Percentiles rank a stretch among this genome's conserved stretches.
phyloP scores from a whole-genome alignment of 2,113 vertebrate species.

The Trinectes maculatus region DNA sequence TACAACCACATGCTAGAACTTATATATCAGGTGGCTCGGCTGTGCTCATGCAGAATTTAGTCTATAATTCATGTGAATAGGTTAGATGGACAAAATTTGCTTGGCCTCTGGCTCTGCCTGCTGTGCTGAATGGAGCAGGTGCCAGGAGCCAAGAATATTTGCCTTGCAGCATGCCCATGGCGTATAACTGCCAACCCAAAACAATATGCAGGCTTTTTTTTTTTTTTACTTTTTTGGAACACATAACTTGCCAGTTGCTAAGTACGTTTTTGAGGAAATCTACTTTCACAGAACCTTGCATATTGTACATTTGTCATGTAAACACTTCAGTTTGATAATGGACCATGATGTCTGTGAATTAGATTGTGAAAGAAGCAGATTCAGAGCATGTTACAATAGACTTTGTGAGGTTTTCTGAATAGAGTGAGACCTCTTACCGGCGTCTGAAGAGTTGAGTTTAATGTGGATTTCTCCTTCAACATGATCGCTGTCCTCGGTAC shows the following conservation, averaged over 20 bases:
- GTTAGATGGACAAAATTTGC: constrained; percentile 70
- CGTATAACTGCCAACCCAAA: constrained; percentile 50
- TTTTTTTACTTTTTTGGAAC: constrained; percentile 45
- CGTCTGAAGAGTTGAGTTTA: constrained; percentile 33
- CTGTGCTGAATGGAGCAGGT: constrained; percentile 57
- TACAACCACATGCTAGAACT: constrained; percentile 49
- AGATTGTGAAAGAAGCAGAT: constrained; percentile 22
- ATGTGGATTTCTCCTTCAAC: constrained; percentile 53
- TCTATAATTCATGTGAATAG: constrained; percentile 74
- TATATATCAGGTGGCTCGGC: constrained; percentile 58
- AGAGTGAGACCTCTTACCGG: constrained; percentile 18
- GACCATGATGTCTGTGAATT: neutral
- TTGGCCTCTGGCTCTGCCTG: constrained; percentile 72
- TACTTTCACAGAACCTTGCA: neutral
- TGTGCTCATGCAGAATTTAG: constrained; percentile 70
- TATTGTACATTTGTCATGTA: constrained; percentile 1
- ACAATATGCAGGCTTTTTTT: constrained; percentile 55
- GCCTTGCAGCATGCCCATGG: constrained; percentile 69
- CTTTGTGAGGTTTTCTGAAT: constrained; percentile 25
- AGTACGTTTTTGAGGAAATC: constrained; percentile 13
- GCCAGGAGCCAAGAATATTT: constrained; percentile 65
- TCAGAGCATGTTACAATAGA: neutral
- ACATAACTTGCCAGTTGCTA: constrained; percentile 18
- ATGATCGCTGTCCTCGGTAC: constrained; percentile 29
- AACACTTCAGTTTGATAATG: constrained; percentile 3